A percentile compares a stretch with the other conserved stretches of the same genome.
These are phyloP conservation scores for Rhizoglyphus robini DNA, from an alignment of 1,140 invertebrate genomes.

Conservation along the genomic window DNA sequence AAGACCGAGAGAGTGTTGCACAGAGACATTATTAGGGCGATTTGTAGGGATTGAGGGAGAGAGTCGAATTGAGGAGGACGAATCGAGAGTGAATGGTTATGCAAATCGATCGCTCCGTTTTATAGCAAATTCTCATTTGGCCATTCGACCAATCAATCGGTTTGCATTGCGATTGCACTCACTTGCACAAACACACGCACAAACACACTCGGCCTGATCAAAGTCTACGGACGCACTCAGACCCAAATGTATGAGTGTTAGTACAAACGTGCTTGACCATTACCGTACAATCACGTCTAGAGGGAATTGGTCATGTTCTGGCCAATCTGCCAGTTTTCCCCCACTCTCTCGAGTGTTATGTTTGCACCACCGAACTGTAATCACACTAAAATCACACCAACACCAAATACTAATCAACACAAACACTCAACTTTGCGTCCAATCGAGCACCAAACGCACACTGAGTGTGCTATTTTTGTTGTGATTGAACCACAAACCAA, in stretches of 20 bases:
- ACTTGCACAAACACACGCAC: neutral
- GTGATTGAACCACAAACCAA: too few species aligned
- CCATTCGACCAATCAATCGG: neutral
- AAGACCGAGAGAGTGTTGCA: neutral
- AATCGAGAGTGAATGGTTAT: neutral
- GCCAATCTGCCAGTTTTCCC: neutral
- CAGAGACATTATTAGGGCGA: neutral
- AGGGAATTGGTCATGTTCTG: neutral
- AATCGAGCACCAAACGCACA: too few species aligned
- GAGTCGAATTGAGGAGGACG: neutral
- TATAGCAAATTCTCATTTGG: neutral
- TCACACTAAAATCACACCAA: too few species aligned
- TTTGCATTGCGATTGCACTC: neutral
- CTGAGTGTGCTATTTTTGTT: too few species aligned
- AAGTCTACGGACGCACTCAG: too few species aligned
- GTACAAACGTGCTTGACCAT: too few species aligned
- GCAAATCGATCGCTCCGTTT: neutral
- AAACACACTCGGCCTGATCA: neutral
- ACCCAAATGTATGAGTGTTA: neutral
- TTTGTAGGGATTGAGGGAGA: neutral
- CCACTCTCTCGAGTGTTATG: neutral
- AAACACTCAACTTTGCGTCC: too few species aligned
- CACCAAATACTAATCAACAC: too few species aligned
- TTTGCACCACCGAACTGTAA: too few species aligned
- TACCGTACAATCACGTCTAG: too few species aligned